Percentiles rank a stretch among this genome's conserved stretches.
Conservation (phyloP, 37 sponge, comb jelly and placozoan species). For the Agelas oroides region DNA sequence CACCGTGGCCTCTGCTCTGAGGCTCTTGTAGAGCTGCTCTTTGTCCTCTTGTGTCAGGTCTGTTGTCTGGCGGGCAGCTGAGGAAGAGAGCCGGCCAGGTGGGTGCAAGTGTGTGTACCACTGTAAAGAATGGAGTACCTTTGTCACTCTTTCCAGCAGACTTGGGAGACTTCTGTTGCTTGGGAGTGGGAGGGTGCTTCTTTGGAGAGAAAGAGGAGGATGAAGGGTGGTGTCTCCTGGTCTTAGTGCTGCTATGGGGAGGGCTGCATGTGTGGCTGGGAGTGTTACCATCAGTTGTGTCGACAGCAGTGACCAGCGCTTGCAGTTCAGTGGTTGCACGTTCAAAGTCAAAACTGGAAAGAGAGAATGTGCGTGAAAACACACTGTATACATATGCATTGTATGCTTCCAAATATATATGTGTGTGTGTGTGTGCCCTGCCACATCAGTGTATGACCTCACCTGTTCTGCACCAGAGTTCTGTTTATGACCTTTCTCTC, state of each 20-base stretch:
- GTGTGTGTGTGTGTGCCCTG: no score
- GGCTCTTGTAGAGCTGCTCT: conserved; percentile 44
- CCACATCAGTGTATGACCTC: not conserved
- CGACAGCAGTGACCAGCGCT: not conserved
- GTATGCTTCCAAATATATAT: not conserved
- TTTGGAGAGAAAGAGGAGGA: not conserved
- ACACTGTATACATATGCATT: not conserved
- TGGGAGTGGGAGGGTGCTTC: not conserved
- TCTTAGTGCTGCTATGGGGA: not conserved
- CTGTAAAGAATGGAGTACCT: no score
- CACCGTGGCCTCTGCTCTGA: conserved; percentile 85
- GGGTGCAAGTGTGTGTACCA: no score
- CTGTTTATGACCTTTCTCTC: not conserved
- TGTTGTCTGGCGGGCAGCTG: not conserved
- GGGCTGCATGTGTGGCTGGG: not conserved
- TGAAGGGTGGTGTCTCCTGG: not conserved
- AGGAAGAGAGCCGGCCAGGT: no score
- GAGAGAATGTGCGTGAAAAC: no score
- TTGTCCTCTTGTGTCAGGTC: not conserved
- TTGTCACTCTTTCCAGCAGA: no score
- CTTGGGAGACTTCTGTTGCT: not conserved
- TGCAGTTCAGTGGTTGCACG: not conserved
- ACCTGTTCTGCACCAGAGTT: conserved; percentile 33
- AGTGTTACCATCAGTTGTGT: not conserved
- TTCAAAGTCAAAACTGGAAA: conserved; percentile 18